Evolutionary conservation across 2,797 vertebrate genomes (phyloP).

Genomic region (Coluber constrictor): DNA sequence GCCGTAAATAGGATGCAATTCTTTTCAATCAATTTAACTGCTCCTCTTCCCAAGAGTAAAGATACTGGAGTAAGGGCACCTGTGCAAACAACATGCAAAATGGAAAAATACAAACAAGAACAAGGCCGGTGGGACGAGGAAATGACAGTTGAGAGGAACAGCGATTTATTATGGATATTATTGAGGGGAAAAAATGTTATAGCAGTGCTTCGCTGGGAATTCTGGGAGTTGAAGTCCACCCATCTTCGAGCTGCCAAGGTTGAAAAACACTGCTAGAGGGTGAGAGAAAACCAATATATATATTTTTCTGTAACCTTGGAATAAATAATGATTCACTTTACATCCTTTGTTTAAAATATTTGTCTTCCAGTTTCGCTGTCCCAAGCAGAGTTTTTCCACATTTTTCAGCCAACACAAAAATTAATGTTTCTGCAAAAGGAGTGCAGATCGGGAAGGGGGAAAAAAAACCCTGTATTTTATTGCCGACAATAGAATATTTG

Average conservation of each 20-base stretch:
- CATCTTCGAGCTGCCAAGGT: not conserved
- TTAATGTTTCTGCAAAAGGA: not conserved
- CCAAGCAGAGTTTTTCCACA: not conserved
- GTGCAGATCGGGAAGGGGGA: not conserved
- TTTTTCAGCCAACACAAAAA: not conserved
- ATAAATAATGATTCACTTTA: not conserved
- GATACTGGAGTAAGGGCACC: conserved; percentile 7
- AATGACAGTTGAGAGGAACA: not conserved
- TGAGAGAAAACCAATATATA: not conserved
- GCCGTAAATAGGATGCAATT: not conserved
- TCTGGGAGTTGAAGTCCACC: not conserved
- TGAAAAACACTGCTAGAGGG: not conserved
- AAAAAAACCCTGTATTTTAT: not conserved
- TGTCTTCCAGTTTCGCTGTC: not conserved
- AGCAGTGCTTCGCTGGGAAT: not conserved
- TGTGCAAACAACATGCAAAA: conserved; percentile 1
- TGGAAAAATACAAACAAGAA: conserved; percentile 22
- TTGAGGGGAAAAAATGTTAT: not conserved
- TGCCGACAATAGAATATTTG: not conserved
- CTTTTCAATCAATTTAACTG: conserved; percentile 21
- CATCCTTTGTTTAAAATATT: not conserved
- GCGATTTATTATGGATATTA: not conserved
- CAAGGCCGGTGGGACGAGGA: too few relatives aligned
- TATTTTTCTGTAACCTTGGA: not conserved
- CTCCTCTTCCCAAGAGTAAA: not conserved